These are phyloP conservation scores for Cydia amplana DNA, from an alignment of 1,140 invertebrate species.

Conservation along the genomic window DNA sequence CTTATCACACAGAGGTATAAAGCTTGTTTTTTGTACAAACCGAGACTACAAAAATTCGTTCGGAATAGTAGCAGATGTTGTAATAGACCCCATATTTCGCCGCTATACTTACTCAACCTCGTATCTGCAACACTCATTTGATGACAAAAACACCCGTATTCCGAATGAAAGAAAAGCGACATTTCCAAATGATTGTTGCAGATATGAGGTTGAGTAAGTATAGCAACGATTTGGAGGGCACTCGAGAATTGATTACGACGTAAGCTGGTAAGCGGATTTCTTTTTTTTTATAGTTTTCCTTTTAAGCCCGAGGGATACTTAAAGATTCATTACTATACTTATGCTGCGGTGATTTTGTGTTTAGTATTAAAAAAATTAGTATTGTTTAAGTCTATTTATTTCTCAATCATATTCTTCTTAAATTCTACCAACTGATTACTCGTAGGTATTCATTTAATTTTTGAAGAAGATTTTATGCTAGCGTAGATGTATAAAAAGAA, in stretches of 20 bases:
- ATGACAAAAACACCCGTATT: no score
- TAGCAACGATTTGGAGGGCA: slow-evolving; percentile 64
- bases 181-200: no score
- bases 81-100: slow-evolving; percentile 48
- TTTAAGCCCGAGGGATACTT: slow-evolving; percentile 19
- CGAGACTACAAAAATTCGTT: slow-evolving; percentile 10
- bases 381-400: no score
- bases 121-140: no score
- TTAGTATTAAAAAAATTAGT: neutral
- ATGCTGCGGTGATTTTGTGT: neutral
- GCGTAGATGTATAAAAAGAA: no score
- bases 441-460: no score
- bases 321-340: slow-evolving; percentile 5
- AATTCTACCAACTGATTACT: no score
- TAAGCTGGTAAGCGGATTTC: slow-evolving; percentile 67
- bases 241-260: slow-evolving; percentile 69
- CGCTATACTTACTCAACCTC: no score
- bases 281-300: slow-evolving; percentile 71
- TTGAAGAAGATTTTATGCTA: no score
- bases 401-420: no score
- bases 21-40: slow-evolving; percentile 24
- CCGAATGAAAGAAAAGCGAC: no score
- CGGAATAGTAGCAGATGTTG: slow-evolving; percentile 51
- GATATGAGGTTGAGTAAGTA: no score
- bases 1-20: slow-evolving; percentile 26